These are phyloP conservation scores for Isotomurus palustris DNA, from an alignment of 2,888 invertebrate genomes.

Conservation along the genomic window DNA sequence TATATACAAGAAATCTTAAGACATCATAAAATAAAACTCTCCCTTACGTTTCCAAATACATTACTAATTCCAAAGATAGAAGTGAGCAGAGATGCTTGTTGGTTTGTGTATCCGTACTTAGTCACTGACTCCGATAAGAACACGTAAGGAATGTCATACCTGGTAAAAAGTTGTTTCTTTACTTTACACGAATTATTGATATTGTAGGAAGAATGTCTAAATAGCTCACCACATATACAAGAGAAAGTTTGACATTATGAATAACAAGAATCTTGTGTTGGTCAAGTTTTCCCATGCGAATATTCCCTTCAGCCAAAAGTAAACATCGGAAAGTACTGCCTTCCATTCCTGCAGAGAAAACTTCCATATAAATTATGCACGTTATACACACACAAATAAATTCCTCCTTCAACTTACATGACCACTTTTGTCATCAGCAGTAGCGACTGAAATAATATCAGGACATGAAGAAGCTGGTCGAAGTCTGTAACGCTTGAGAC, in stretches of 20 bases:
- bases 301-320: conserved; percentile 49
- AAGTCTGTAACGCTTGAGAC: conserved; percentile 72
- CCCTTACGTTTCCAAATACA: conserved; percentile 78
- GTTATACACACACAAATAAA: background rate
- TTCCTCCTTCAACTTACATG: conserved; percentile 39
- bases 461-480: conserved; percentile 79
- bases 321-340: conserved; percentile 69
- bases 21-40: background rate
- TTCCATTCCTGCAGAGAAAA: conserved; percentile 59
- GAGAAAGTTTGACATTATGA: conserved; percentile 79
- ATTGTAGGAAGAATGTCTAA: too few relatives aligned
- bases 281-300: conserved; percentile 71
- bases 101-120: conserved; percentile 64
- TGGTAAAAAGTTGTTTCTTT: conserved; percentile 15
- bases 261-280: conserved; percentile 71
- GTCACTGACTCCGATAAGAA: conserved; percentile 82
- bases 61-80: conserved; percentile 84
- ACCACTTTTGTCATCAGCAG: conserved; percentile 36
- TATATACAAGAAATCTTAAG: background rate
- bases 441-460: conserved; percentile 58
- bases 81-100: conserved; percentile 71
- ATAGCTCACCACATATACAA: conserved; percentile 71
- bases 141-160: conserved; percentile 88
- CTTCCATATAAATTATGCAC: background rate
- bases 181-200: too few relatives aligned